Evolutionary conservation across 2,113 vertebrate species (phyloP).

Genomic region (Butastur rufipennis): DNA sequence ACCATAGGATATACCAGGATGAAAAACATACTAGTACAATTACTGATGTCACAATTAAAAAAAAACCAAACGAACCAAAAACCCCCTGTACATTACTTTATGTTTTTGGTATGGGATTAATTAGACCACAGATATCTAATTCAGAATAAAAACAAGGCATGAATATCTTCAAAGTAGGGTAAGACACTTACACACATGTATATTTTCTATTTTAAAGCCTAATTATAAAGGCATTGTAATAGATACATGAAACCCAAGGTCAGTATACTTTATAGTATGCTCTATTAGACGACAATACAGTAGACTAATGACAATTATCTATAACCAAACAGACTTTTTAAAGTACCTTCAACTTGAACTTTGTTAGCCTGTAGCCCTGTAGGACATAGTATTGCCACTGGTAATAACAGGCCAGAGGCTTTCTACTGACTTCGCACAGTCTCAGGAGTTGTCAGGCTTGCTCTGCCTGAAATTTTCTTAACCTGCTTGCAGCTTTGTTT

Average conservation of each 20-base stretch:
- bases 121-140: neutral
- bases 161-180: neutral
- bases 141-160: neutral
- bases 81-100: neutral
- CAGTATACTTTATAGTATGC: neutral
- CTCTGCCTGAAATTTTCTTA: neutral
- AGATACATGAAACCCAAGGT: neutral
- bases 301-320: neutral
- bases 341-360: neutral
- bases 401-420: neutral
- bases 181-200: neutral
- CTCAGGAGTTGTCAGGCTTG: neutral
- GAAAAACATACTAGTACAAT: neutral
- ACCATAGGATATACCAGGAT: neutral
- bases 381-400: neutral
- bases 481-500: neutral
- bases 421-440: neutral
- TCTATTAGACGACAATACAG: neutral
- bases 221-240: neutral
- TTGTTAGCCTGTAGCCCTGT: neutral
- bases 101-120: neutral
- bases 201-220: neutral
- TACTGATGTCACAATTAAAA: neutral
- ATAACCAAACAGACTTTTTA: neutral
- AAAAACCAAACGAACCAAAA: neutral